Conservation (phyloP, 2,113 vertebrate species). For the Leptosomus discolor region DNA sequence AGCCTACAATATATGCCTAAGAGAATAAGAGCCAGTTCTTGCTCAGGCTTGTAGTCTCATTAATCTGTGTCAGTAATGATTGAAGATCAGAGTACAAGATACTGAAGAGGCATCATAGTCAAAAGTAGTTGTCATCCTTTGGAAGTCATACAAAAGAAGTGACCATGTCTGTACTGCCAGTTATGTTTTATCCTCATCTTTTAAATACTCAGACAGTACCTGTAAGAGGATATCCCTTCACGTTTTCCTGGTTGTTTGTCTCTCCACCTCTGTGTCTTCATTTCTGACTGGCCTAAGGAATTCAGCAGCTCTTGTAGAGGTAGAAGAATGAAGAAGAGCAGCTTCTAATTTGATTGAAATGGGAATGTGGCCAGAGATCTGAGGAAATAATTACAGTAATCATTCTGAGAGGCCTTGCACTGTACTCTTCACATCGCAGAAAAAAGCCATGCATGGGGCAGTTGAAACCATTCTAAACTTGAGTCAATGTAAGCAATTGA, state of each 20-base stretch:
- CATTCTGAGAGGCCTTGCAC: neutral
- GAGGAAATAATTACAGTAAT: slow-evolving; percentile 24
- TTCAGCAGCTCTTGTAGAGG: neutral
- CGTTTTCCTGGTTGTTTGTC: neutral
- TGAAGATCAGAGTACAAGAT: neutral
- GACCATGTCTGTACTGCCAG: neutral
- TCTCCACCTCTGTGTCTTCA: neutral
- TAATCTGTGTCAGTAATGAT: neutral
- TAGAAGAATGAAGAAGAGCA: slow-evolving; percentile 2
- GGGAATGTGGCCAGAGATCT: slow-evolving; percentile 6
- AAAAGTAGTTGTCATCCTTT: neutral
- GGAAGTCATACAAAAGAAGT: neutral
- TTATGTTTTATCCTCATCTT: neutral
- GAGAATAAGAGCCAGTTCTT: neutral
- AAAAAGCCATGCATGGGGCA: neutral
- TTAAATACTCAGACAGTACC: neutral
- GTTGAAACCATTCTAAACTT: neutral
- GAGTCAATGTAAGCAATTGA: neutral
- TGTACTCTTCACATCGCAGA: neutral
- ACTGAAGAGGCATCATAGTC: neutral
- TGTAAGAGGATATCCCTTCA: neutral
- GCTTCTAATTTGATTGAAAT: slow-evolving; percentile 43
- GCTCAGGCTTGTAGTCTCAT: neutral
- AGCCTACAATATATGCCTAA: neutral
- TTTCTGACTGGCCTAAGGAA: neutral